Evolutionary conservation across 1,140 invertebrate genomes (phyloP), one percentile per base, ranked within the genome.

Genomic region (Pogonognathellus flavescens): DNA sequence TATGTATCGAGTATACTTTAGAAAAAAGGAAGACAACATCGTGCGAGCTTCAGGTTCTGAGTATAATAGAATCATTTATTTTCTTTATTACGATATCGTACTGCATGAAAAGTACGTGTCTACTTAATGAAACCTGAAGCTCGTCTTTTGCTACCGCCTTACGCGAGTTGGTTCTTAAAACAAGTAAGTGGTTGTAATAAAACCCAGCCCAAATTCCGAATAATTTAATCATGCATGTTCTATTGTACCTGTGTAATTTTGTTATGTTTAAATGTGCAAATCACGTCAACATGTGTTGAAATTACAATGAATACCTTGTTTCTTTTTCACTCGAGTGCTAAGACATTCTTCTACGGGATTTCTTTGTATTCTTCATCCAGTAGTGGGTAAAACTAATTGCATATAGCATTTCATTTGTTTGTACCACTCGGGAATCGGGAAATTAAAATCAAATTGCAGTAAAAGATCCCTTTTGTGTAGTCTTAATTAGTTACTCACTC

Each of bases 111-210:
- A 50, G 70, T 25, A 76, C 7, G 16, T 76, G 41, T n/a, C 70
- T n/a, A 50, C 70, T 16, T 76, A n/a, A n/a, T 14, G 25, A 76
- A 66, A 76, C 70, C 70, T 76, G 70, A 76, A 76, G 70, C 70
- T 76, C 70, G 49, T 49, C 70, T 76, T 76, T 76, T 76, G 70
- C 70, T 76, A 76, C 70, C 70, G 70, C 70, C 70, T 76, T 76
- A 76, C 70, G 70, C 70, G 31, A 41, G 22, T 41, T 49, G 70
- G 41, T 25, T 31, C 70, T 49, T 49, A 41, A 41, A 41, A 41
- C 31, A 3, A 41, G 31, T 41, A 41, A 41, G 31, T 41, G 31
- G 31, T 41, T 3, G 31, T 41, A 41, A 41, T 41, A 41, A 41
- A 41, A 41, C 31, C 31, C 31, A 41, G 31, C 31, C 31, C 31